Percentiles rank a stretch among this genome's conserved stretches.
Conservation (phyloP, 2,113 vertebrate species). For the Sinocyclocheilus grahami region DNA sequence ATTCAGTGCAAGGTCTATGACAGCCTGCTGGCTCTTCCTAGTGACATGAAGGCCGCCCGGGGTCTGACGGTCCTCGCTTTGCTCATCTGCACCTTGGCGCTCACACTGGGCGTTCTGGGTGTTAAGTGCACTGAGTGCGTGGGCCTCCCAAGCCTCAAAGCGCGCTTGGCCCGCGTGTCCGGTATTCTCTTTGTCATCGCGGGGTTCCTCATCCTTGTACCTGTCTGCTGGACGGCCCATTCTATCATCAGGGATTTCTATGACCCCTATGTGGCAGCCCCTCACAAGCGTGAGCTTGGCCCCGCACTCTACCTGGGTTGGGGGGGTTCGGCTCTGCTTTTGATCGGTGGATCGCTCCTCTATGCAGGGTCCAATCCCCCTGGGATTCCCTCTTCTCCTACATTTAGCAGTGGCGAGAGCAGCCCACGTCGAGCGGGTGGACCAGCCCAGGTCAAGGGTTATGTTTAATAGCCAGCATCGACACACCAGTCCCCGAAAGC, state of each 20-base stretch:
- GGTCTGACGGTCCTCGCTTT: slow-evolving; percentile 83
- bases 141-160: slow-evolving; percentile 80
- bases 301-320: slow-evolving; percentile 81
- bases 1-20: slow-evolving; percentile 88
- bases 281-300: slow-evolving; percentile 81
- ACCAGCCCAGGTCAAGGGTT: slow-evolving; percentile 78
- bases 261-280: slow-evolving; percentile 77
- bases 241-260: slow-evolving; percentile 84
- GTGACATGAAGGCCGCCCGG: slow-evolving; percentile 86
- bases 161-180: slow-evolving; percentile 78
- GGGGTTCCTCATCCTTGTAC: slow-evolving; percentile 79
- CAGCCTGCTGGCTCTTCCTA: slow-evolving; percentile 85
- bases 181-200: slow-evolving; percentile 79
- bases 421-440: slow-evolving; percentile 75
- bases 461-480: slow-evolving; percentile 69
- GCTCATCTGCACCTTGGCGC: slow-evolving; percentile 78
- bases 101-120: slow-evolving; percentile 81
- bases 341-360: slow-evolving; percentile 79
- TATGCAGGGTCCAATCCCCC: slow-evolving; percentile 78
- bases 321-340: slow-evolving; percentile 75
- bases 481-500: slow-evolving; percentile 48
- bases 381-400: slow-evolving; percentile 75
- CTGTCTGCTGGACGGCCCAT: slow-evolving; percentile 80
- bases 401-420: slow-evolving; percentile 80
- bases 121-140: slow-evolving; percentile 90